Conservation (phyloP, 2,888 invertebrate species). For the Caradrina kadenii region DNA sequence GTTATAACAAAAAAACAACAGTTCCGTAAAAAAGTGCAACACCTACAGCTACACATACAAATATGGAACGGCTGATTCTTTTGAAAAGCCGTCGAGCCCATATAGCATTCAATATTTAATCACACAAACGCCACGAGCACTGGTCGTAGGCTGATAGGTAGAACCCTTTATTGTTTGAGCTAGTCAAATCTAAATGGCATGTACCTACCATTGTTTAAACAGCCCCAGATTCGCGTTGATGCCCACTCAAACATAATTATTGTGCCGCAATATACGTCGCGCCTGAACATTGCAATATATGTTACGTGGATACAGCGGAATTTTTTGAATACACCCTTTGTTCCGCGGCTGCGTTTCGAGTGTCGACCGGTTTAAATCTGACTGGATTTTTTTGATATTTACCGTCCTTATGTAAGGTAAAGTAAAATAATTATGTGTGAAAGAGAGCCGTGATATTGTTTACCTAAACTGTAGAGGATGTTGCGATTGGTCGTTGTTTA, state of each 20-base stretch:
- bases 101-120: too few relatives aligned
- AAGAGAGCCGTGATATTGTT: neutral
- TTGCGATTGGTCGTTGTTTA: too few relatives aligned
- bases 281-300: conserved; percentile 4
- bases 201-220: neutral
- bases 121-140: too few relatives aligned
- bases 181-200: neutral
- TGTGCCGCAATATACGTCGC: conserved; percentile 23
- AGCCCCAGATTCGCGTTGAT: neutral
- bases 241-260: neutral
- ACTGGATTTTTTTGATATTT: neutral
- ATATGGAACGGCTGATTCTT: too few relatives aligned
- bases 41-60: too few relatives aligned
- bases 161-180: too few relatives aligned
- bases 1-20: too few relatives aligned
- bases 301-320: neutral
- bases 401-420: neutral
- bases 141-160: too few relatives aligned
- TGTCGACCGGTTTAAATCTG: neutral
- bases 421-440: neutral
- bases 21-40: too few relatives aligned
- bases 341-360: neutral
- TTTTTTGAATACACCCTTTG: conserved; percentile 11
- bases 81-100: too few relatives aligned
- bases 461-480: too few relatives aligned